These are phyloP conservation scores for Bombus polaris DNA, from an alignment of 1,140 invertebrate species.

Conservation along the genomic window DNA sequence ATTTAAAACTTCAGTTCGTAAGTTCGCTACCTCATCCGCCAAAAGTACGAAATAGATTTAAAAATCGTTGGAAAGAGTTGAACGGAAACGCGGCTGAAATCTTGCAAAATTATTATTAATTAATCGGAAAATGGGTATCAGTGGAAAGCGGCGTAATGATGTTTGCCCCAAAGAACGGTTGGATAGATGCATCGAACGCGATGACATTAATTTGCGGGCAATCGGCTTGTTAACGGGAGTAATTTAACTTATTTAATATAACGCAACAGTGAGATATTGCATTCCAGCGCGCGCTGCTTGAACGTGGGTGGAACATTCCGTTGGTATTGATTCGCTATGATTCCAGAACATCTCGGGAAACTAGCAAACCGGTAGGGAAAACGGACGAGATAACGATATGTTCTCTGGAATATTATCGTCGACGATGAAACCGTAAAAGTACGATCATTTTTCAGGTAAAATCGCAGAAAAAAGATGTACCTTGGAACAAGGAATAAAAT, in stretches of 20 bases:
- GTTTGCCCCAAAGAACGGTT: not conserved
- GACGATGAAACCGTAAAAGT: not conserved
- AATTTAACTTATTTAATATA: slow-evolving; percentile 42
- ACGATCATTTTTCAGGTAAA: not conserved
- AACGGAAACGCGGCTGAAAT: not conserved
- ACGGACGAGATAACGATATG: slow-evolving; percentile 1
- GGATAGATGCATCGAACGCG: not conserved
- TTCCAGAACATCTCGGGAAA: slow-evolving; percentile 37
- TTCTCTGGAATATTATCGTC: not conserved
- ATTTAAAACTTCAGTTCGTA: not conserved
- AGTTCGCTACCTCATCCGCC: not conserved
- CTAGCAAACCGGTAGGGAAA: slow-evolving; percentile 4
- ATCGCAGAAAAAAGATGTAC: not conserved
- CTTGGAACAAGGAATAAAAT: not conserved
- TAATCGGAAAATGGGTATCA: not conserved
- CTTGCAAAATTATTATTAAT: not conserved
- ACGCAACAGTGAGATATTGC: slow-evolving; percentile 28
- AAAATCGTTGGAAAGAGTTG: too few relatives aligned
- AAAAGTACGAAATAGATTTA: not conserved
- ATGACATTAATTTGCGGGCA: not conserved
- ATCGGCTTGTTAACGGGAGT: slow-evolving; percentile 10
- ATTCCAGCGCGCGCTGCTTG: slow-evolving; percentile 25
- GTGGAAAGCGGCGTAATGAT: not conserved
- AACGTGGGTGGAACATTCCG: slow-evolving; percentile 32
- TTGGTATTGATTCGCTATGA: slow-evolving; percentile 43